Evolutionary conservation across 2,797 vertebrate species (phyloP).

Genomic region (Thalassophryne amazonica): DNA sequence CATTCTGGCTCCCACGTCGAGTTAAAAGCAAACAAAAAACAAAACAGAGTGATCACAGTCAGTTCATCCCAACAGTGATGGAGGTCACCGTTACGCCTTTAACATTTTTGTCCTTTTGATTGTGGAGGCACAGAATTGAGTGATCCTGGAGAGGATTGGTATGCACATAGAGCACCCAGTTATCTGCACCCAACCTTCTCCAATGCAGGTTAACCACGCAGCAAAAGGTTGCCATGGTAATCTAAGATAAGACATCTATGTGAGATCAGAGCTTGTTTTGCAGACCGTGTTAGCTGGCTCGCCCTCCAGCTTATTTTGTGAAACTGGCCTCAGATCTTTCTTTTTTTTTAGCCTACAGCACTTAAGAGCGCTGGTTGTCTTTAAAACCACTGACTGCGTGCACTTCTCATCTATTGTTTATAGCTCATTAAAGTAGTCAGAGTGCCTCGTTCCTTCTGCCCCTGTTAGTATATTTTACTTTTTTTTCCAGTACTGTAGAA

Average conservation of each 20-base stretch:
- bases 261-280: slow-evolving; percentile 10
- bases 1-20: no score
- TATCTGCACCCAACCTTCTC: neutral
- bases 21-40: no score
- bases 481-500: slow-evolving; percentile 20
- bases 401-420: slow-evolving; percentile 47
- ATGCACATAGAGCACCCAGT: neutral
- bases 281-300: slow-evolving; percentile 9
- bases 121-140: neutral
- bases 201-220: slow-evolving; percentile 1
- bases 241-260: slow-evolving; percentile 12
- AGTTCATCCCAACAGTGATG: no score
- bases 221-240: slow-evolving; percentile 51
- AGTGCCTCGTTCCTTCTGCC: slow-evolving; percentile 29
- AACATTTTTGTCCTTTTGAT: no score
- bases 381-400: slow-evolving; percentile 22
- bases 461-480: slow-evolving; percentile 32
- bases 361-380: neutral
- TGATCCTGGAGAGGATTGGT: slow-evolving; percentile 1
- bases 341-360: slow-evolving; percentile 36
- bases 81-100: no score
- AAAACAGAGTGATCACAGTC: no score
- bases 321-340: slow-evolving; percentile 9
- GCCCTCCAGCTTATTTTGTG: neutral
- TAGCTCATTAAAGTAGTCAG: slow-evolving; percentile 51